A percentile compares a stretch with the other conserved stretches of the same genome.
phyloP scores from a whole-genome alignment of 2,797 vertebrate species.

The Eidolon dupreanum region DNA sequence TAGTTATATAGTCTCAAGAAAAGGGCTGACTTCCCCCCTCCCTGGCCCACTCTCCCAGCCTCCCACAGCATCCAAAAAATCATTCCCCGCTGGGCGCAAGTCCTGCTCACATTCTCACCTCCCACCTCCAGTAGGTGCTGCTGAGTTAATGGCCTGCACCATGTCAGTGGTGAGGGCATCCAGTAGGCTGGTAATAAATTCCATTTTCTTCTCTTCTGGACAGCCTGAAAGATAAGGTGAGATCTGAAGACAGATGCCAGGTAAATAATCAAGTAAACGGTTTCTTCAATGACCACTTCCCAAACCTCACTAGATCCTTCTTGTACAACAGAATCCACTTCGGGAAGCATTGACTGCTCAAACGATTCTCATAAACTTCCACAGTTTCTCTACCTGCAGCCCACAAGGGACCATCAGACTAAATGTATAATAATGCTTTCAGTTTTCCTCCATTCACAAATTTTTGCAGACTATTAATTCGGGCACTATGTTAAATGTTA shows the following conservation, averaged over 20 bases:
- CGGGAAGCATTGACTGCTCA: not conserved
- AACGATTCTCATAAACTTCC: not conserved
- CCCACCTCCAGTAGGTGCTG: constrained; percentile 95
- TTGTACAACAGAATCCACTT: not conserved
- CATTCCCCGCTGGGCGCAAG: not conserved
- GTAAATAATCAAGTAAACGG: not conserved
- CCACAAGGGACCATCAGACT: not conserved
- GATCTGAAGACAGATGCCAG: not conserved
- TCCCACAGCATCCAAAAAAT: not conserved
- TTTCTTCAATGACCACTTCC: not conserved
- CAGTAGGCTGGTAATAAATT: constrained; percentile 98
- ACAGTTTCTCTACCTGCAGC: not conserved
- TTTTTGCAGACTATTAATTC: not conserved
- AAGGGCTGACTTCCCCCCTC: not conserved
- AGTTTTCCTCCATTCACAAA: not conserved
- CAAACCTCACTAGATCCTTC: not conserved
- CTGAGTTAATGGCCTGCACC: constrained; percentile 99
- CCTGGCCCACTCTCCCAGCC: not conserved
- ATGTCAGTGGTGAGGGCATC: constrained; percentile 99
- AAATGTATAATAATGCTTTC: not conserved
- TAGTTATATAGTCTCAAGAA: not conserved
- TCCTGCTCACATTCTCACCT: constrained; percentile 90
- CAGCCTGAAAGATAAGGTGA: constrained; percentile 90
- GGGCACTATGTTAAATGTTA: not conserved
- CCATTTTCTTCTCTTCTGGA: constrained; percentile 97